phyloP scores from a whole-genome alignment of 2,888 invertebrate genomes.

The Philhelius pedissequus region DNA sequence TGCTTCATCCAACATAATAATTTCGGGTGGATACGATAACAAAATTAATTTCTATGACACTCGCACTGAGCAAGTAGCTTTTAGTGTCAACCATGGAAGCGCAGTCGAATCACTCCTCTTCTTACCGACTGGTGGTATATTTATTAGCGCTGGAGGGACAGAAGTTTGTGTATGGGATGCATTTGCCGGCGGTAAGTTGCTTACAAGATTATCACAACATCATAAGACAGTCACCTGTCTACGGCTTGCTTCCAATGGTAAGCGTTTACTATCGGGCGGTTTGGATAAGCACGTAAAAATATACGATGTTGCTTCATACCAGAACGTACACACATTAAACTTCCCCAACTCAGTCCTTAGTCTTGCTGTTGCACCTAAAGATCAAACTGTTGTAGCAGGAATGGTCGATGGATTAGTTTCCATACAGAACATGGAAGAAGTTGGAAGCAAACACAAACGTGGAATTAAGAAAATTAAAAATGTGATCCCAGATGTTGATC shows the following conservation, averaged over 20 bases:
- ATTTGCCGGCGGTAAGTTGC: slow-evolving; percentile 89
- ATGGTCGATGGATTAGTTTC: slow-evolving; percentile 96
- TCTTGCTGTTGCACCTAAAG: slow-evolving; percentile 86
- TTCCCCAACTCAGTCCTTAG: slow-evolving; percentile 95
- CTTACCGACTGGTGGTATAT: slow-evolving; percentile 92
- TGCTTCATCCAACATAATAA: slow-evolving; percentile 85
- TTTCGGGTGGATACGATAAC: slow-evolving; percentile 95
- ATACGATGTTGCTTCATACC: slow-evolving; percentile 92
- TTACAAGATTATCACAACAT: slow-evolving; percentile 93
- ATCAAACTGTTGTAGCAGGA: slow-evolving; percentile 93
- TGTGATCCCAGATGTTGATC: slow-evolving; percentile 80
- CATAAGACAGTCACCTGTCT: slow-evolving; percentile 97
- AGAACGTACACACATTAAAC: slow-evolving; percentile 92
- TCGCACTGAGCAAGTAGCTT: slow-evolving; percentile 84
- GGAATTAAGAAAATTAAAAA: slow-evolving; percentile 63
- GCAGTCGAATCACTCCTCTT: slow-evolving; percentile 94
- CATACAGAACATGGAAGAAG: slow-evolving; percentile 87
- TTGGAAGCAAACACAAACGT: slow-evolving; percentile 77
- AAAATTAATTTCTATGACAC: slow-evolving; percentile 92
- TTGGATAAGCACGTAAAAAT: slow-evolving; percentile 96
- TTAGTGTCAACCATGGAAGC: slow-evolving; percentile 90
- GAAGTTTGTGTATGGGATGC: slow-evolving; percentile 96
- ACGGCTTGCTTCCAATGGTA: slow-evolving; percentile 88
- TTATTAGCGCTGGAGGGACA: slow-evolving; percentile 94
- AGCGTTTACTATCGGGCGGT: slow-evolving; percentile 91